Evolutionary conservation across 2,797 vertebrate species (phyloP), one percentile per base, ranked within the genome.

Genomic region (Zalophus californianus): DNA sequence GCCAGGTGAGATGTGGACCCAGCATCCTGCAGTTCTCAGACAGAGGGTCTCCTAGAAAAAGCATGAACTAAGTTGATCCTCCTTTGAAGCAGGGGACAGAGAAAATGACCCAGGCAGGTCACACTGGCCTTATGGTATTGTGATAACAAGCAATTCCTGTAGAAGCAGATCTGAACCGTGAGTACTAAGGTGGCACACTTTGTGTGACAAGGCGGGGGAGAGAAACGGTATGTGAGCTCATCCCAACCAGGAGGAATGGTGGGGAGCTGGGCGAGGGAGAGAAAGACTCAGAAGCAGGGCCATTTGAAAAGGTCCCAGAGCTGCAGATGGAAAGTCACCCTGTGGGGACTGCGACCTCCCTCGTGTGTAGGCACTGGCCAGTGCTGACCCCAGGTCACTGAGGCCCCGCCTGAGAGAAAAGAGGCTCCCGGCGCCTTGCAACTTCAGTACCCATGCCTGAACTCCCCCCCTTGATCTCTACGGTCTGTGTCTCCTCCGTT

Each of bases 311-410:
- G 27, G 48, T 27, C 50, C 41, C 25, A 7, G 29, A 83, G 15
- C 23, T 20, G 56, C 72, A 15, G 2, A 16, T 38, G 35, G 70
- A 92, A 48, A 79, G 70, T 85, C 84, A 70, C 32, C 12, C 56
- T 41, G 54, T 41, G 29, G 86, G 86, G 44, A 93, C 32, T 82
- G 82, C 83, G 78, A 54, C 68, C 56, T 48, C 72, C 25, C 27
- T 79, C 38, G 56, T 23, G 1, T 14, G 32, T 6, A 62, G 72
- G 70, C 41, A 0, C 32, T n/a, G 3, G 41, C 70, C 48, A 7
- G 23, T 3, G 4, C 52, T 87, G 93, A 96, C 50, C 68, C 56
- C 18, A 16, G 21, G 50, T 85, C 52, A 7, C 56, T 2, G 5
- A 32, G 2, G 21, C 12, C 27, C 68, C 0, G 0, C 11, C 82